These are phyloP conservation scores for Myiotriccus ornatus DNA, from an alignment of 2,797 vertebrate species.

Conservation along the genomic window DNA sequence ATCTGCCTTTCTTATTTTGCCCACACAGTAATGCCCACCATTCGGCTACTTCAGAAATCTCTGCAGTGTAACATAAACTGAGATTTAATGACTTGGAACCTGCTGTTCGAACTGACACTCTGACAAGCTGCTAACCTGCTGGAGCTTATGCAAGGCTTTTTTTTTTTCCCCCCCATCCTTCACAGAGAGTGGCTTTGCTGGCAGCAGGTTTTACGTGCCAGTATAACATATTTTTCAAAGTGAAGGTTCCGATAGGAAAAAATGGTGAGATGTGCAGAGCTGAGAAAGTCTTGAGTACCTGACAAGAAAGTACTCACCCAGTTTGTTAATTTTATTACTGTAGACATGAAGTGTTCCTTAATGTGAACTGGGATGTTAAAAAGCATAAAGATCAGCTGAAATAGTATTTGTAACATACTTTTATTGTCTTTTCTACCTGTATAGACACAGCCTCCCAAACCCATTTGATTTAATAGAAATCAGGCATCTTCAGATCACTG, in stretches of 20 bases:
- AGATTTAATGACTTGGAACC: slow-evolving; percentile 38
- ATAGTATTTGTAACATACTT: neutral
- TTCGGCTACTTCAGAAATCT: slow-evolving; percentile 14
- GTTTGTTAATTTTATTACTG: neutral
- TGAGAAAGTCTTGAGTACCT: neutral
- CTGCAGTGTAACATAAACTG: neutral
- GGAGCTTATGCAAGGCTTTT: neutral
- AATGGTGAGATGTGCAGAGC: neutral
- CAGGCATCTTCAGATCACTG: neutral
- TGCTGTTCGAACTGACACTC: slow-evolving; percentile 31
- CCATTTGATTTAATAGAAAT: neutral
- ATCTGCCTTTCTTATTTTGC: slow-evolving; percentile 31
- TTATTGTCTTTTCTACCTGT: neutral
- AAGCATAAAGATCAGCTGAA: neutral
- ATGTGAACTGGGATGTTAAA: neutral
- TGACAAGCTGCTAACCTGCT: slow-evolving; percentile 15
- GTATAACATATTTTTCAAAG: neutral
- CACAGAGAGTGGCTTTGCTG: neutral
- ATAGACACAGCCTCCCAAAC: neutral
- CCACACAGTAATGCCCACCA: neutral
- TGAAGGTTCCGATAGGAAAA: neutral
- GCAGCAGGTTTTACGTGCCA: neutral
- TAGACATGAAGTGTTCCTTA: neutral
- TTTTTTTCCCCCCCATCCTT: neutral
- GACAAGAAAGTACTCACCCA: neutral